Evolutionary conservation across 2,888 invertebrate genomes (phyloP).

Genomic region (Calameuta filiformis): DNA sequence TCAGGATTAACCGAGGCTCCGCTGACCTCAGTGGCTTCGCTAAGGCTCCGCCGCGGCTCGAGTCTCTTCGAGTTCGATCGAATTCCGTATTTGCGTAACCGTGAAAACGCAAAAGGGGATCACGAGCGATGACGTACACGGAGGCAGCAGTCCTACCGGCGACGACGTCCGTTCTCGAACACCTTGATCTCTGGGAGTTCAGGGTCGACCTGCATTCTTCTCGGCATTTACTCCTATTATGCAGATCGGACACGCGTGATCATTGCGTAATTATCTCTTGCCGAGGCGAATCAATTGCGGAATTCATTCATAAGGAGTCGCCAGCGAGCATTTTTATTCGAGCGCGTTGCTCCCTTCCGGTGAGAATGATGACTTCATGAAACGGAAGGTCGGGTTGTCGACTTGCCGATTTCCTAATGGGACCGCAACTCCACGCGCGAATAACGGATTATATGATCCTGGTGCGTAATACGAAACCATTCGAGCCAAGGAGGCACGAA

Average conservation of each 20-base stretch:
- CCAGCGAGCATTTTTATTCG: no score
- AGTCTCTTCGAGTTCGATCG: neutral
- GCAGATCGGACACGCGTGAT: slow-evolving; percentile 11
- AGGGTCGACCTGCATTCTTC: slow-evolving; percentile 48
- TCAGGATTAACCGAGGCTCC: slow-evolving; percentile 46
- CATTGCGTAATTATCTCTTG: neutral
- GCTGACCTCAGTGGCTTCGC: neutral
- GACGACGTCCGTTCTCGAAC: slow-evolving; percentile 28
- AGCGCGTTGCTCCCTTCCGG: no score
- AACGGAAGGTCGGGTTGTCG: no score
- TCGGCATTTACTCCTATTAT: slow-evolving; percentile 43
- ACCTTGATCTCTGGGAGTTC: slow-evolving; percentile 50
- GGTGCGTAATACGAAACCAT: neutral
- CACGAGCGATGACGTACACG: neutral
- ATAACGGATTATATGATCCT: no score
- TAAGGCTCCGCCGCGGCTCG: neutral
- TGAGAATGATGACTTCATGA: no score
- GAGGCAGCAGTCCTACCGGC: slow-evolving; percentile 21
- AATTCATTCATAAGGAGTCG: no score
- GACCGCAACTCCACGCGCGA: no score
- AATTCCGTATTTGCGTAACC: slow-evolving; percentile 34
- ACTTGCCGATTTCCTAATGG: no score
- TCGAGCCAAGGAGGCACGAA: neutral
- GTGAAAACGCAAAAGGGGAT: slow-evolving; percentile 31
- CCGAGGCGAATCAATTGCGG: neutral